These are phyloP conservation scores for Spongilla lacustris DNA, from an alignment of 37 sponge, comb jelly and placozoan species.

Conservation along the genomic window DNA sequence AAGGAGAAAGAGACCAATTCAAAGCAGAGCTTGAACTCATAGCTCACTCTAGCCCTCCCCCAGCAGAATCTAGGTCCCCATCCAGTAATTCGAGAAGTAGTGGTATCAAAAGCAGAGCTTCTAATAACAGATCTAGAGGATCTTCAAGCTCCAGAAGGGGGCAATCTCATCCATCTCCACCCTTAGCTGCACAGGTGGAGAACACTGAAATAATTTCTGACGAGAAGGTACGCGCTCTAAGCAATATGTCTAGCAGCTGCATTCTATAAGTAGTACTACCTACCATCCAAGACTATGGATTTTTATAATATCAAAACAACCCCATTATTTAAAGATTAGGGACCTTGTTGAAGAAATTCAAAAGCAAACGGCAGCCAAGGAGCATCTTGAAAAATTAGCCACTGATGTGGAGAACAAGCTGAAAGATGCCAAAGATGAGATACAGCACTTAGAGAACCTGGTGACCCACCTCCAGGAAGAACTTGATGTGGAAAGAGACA, in stretches of 20 bases:
- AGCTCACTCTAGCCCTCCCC: not conserved
- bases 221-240: not conserved
- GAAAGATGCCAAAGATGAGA: not conserved
- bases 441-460: not conserved
- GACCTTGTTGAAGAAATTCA: conserved; percentile 11
- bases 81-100: not conserved
- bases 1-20: conserved; percentile 9
- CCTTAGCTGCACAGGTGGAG: not conserved
- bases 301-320: no score
- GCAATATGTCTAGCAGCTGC: not conserved
- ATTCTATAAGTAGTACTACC: no score
- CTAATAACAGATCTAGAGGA: not conserved
- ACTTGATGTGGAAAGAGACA: not conserved
- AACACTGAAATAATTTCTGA: not conserved
- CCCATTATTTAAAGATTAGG: not conserved
- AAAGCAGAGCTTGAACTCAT: not conserved
- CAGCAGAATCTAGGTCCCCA: not conserved
- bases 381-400: not conserved
- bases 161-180: not conserved
- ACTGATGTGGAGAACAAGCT: not conserved
- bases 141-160: not conserved
- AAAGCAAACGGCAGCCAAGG: not conserved
- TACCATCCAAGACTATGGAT: no score
- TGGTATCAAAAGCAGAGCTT: not conserved
- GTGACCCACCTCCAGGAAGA: not conserved